A percentile compares a stretch with the other conserved stretches of the same genome.
These are phyloP conservation scores for Nemoura dubitans DNA, from an alignment of 2,888 invertebrate genomes.

Conservation along the genomic window DNA sequence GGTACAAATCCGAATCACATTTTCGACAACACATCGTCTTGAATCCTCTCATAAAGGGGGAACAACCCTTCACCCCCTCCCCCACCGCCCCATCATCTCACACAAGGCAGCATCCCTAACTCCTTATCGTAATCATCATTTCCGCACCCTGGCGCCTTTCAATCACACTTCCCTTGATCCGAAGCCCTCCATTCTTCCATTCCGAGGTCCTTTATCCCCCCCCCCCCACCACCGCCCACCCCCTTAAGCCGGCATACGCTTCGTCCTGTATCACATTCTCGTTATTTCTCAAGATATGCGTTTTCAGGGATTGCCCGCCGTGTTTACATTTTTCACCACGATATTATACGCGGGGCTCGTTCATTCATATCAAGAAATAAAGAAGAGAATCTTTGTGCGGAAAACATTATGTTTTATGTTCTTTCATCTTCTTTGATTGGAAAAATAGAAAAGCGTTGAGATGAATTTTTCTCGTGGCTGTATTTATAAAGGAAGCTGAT, in stretches of 20 bases:
- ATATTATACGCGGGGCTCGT: background rate
- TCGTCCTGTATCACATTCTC: too few relatives aligned
- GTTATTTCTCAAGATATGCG: background rate
- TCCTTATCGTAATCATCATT: conserved; percentile 37
- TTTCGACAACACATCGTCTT: background rate
- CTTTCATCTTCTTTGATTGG: conserved; percentile 5
- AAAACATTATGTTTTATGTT: background rate
- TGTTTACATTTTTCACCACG: background rate
- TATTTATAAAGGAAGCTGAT: too few relatives aligned
- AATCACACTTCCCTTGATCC: conserved; percentile 30
- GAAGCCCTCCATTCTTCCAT: background rate
- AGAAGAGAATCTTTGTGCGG: background rate
- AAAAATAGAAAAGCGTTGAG: background rate
- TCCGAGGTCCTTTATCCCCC: too few relatives aligned
- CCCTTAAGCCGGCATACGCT: too few relatives aligned
- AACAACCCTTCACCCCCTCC: background rate
- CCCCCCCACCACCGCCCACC: too few relatives aligned
- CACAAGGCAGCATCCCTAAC: background rate
- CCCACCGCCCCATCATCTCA: background rate
- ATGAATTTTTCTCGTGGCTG: background rate
- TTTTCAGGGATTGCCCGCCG: background rate
- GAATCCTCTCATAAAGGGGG: too few relatives aligned
- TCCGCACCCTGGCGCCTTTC: conserved; percentile 19
- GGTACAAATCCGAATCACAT: background rate
- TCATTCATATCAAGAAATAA: background rate